Evolutionary conservation across 2,113 vertebrate species (phyloP).

Genomic region (Ailuropoda melanoleuca): DNA sequence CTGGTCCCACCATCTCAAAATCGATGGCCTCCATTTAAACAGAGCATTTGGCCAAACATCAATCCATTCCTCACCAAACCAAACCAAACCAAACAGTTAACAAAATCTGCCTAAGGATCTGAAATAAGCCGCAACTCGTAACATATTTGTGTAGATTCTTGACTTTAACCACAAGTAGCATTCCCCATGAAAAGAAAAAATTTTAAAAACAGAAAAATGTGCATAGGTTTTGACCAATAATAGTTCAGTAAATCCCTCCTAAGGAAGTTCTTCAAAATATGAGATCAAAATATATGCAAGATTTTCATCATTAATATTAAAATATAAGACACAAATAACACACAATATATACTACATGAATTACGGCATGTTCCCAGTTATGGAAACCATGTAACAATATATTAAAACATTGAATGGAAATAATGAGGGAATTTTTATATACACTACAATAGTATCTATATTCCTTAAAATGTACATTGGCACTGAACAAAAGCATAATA

Average conservation of each 20-base stretch:
- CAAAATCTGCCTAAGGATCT: not conserved
- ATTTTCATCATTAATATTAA: not conserved
- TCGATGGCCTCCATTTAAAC: rapidly evolving
- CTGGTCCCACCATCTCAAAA: not conserved
- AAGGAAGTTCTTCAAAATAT: not conserved
- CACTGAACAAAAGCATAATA: not conserved
- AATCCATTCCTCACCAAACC: not conserved
- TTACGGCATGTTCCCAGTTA: not conserved
- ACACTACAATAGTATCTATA: not conserved
- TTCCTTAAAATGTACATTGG: not conserved
- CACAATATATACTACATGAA: not conserved
- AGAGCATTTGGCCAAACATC: not conserved
- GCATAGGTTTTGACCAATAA: not conserved
- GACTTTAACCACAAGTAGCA: not conserved
- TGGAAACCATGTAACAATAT: not conserved
- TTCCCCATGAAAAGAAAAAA: not conserved
- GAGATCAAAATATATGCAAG: not conserved
- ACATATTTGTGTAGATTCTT: not conserved
- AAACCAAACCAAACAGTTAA: not conserved
- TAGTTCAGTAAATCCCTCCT: not conserved
- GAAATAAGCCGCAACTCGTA: not conserved
- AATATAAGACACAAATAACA: not conserved
- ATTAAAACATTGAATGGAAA: not conserved
- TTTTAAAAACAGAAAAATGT: not conserved
- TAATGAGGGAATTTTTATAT: not conserved